These are phyloP conservation scores for Thunnus thynnus DNA, from an alignment of 2,113 vertebrate species.

Conservation along the genomic window DNA sequence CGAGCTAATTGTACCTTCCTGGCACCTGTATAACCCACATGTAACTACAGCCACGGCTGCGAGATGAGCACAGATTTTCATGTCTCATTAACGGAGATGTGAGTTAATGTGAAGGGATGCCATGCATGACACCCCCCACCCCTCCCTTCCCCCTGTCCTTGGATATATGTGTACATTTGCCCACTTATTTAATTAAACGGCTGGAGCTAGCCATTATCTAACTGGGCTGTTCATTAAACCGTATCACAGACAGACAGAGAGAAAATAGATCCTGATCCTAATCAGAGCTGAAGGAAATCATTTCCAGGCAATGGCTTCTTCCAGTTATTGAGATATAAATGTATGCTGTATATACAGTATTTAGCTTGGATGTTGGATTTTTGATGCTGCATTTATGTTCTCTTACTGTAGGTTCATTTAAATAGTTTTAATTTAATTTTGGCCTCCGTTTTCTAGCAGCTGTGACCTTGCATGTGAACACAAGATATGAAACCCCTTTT, in stretches of 20 bases:
- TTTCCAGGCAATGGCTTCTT: slow-evolving; percentile 35
- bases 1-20: background rate
- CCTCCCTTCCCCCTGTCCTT: slow-evolving; percentile 24
- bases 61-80: slow-evolving; percentile 41
- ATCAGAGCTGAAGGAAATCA: slow-evolving; percentile 59
- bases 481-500: slow-evolving; percentile 24
- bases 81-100: slow-evolving; percentile 55
- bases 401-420: background rate
- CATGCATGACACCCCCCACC: slow-evolving; percentile 16
- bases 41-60: slow-evolving; percentile 30
- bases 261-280: slow-evolving; percentile 55
- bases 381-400: slow-evolving; percentile 14
- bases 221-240: slow-evolving; percentile 59
- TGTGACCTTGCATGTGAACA: slow-evolving; percentile 16
- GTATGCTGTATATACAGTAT: background rate
- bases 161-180: slow-evolving; percentile 45
- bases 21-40: slow-evolving; percentile 36
- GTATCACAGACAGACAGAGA: slow-evolving; percentile 31
- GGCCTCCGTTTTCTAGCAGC: slow-evolving; percentile 11
- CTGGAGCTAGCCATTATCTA: slow-evolving; percentile 22
- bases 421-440: slow-evolving; percentile 34
- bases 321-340: slow-evolving; percentile 28
- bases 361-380: background rate
- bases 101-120: slow-evolving; percentile 36
- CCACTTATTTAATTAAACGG: slow-evolving; percentile 61